A percentile compares a stretch with the other conserved stretches of the same genome.
Conservation (phyloP, 2,113 vertebrate genomes). For the pig (Sus scrofa) region T2T-Sscrofa CM000827.6:73936501-73937000, state of each 20-base stretch:
- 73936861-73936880: neutral
- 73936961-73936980: neutral
- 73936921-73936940: neutral
- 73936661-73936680: neutral
- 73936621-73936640: neutral
- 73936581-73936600: neutral
- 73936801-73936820: neutral
- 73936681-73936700: neutral
- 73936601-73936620: neutral
- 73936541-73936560: neutral
- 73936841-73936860: conserved; percentile 1
- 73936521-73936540: neutral
- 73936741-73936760: neutral
- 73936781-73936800: neutral
- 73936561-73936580: neutral
- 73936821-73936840: neutral
- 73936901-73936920: neutral
- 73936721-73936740: neutral
- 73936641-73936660: neutral
- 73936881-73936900: neutral
- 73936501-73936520: neutral
- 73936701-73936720: neutral
- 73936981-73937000: neutral
- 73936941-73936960: neutral
- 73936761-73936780: neutral